Base-by-base conservation (phyloP, 92 coral and sea anemone genomes). In the Parazoanthus darwini region DNA sequence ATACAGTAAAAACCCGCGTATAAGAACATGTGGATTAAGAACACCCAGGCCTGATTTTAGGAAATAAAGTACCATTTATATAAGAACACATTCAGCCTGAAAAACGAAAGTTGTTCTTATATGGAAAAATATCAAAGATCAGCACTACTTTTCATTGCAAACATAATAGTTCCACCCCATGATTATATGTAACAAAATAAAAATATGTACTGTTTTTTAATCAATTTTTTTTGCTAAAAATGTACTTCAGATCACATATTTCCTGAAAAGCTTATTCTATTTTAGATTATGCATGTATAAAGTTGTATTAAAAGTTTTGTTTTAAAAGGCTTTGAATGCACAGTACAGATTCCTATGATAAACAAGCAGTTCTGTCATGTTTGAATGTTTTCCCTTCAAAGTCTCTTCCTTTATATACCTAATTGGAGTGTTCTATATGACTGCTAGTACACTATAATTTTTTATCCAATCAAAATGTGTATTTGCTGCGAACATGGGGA, bases 241-340 rank as follows among this genome's bases (percentile, higher is more conserved):
- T 39, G 29, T 71, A 71, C 76, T 71, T 71, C 76, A 71, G 76
- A 71, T 71, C 76, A 71, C 76, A 71, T 71, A 71, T 71, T 71
- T 71, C 76, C 76, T 71, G 76, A 71, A 71, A 71, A 71, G 76
- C 76, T 71, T 71, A 71, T 71, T 71, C 76, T 71, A 71, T 71
- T 71, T 71, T 71, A 26, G 76, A 71, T 71, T 71, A 71, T 71
- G 76, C 76, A 71, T 71, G 76, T 71, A 71, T 71, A 78, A 78
- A 78, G 82, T 78, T 78, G 82, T 78, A 78, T 78, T 78, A 78
- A 78, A 78, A 78, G 82, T 78, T 78, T 78, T 78, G 25, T n/a
- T n/a, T n/a, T n/a, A 42, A 42, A 42, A 42, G 63, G 63, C 51
- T 42, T 78, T 78, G 82, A 78, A 78, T 78, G 82, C 8, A 78